These are phyloP conservation scores for Amia ocellicauda DNA, from an alignment of 2,113 vertebrate species.

Conservation along the genomic window DNA sequence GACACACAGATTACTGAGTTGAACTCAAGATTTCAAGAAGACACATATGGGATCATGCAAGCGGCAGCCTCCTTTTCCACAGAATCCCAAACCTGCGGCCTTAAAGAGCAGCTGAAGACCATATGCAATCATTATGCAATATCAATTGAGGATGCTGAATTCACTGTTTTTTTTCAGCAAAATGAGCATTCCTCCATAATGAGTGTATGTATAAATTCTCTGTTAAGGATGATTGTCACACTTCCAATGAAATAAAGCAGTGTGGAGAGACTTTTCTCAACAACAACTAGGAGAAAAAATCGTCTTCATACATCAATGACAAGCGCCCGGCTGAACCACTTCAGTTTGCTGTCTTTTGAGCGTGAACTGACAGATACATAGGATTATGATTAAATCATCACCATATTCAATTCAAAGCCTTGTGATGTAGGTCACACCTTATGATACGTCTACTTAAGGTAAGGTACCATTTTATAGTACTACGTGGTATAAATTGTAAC, in stretches of 20 bases:
- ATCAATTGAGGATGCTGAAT: too few relatives aligned
- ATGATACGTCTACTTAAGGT: too few relatives aligned
- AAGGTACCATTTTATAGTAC: too few relatives aligned
- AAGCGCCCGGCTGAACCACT: constrained; percentile 11
- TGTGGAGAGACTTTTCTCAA: constrained; percentile 17
- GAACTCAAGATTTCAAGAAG: constrained; percentile 15
- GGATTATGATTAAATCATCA: constrained; percentile 14
- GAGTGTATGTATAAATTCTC: constrained; percentile 6
- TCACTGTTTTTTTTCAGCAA: too few relatives aligned
- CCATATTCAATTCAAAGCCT: too few relatives aligned
- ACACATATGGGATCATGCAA: constrained; percentile 17
- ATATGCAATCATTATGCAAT: too few relatives aligned
- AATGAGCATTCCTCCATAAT: too few relatives aligned
- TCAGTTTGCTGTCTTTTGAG: constrained; percentile 12
- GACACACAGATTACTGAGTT: constrained; percentile 22
- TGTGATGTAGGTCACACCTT: too few relatives aligned
- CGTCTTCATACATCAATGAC: constrained; percentile 7
- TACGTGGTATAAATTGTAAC: too few relatives aligned
- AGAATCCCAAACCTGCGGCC: not conserved
- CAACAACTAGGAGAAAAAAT: constrained; percentile 11
- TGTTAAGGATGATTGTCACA: constrained; percentile 14
- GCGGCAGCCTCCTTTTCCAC: not conserved
- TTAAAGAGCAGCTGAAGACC: too few relatives aligned
- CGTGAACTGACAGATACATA: constrained; percentile 9
- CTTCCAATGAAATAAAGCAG: constrained; percentile 6